Conservation (phyloP, 1,140 invertebrate genomes). For the Rhagoletis pomonella region DNA sequence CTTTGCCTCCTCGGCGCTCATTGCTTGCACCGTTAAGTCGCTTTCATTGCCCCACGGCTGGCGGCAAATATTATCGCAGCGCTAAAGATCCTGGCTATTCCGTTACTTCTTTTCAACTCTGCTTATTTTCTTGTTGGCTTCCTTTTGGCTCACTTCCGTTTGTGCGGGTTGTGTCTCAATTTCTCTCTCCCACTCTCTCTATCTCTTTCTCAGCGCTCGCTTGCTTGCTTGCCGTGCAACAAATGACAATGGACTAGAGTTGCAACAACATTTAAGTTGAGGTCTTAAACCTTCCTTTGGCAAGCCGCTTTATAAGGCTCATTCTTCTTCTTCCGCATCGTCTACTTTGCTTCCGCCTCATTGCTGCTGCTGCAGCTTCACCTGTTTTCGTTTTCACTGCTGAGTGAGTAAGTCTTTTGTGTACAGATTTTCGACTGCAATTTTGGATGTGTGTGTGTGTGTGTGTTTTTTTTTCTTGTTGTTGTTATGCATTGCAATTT, state of each 20-base stretch:
- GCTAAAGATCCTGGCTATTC: slow-evolving; percentile 16
- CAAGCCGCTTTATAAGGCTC: neutral
- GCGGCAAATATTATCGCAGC: slow-evolving; percentile 15
- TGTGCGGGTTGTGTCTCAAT: neutral
- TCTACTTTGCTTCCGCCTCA: slow-evolving; percentile 36
- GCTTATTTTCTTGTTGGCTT: neutral
- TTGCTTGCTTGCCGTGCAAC: slow-evolving; percentile 16
- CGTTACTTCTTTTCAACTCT: neutral
- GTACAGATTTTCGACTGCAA: neutral
- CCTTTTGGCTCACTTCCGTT: neutral
- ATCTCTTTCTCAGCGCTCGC: neutral
- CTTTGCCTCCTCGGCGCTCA: neutral
- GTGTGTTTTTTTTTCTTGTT: neutral
- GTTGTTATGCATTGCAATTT: neutral
- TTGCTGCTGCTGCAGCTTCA: slow-evolving; percentile 7
- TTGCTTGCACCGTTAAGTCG: slow-evolving; percentile 13
- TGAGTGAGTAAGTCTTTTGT: slow-evolving; percentile 46
- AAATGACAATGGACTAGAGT: slow-evolving; percentile 13
- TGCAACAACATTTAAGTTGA: neutral
- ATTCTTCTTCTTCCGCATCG: slow-evolving; percentile 26
- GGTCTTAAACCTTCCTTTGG: neutral
- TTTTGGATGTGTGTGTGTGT: no score
- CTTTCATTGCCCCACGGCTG: neutral
- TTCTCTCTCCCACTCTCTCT: neutral
- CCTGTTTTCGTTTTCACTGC: slow-evolving; percentile 40